Percentiles rank a stretch among this genome's conserved stretches.
Conservation (phyloP, 1,140 invertebrate species). For the Lepidostoma basale region DNA sequence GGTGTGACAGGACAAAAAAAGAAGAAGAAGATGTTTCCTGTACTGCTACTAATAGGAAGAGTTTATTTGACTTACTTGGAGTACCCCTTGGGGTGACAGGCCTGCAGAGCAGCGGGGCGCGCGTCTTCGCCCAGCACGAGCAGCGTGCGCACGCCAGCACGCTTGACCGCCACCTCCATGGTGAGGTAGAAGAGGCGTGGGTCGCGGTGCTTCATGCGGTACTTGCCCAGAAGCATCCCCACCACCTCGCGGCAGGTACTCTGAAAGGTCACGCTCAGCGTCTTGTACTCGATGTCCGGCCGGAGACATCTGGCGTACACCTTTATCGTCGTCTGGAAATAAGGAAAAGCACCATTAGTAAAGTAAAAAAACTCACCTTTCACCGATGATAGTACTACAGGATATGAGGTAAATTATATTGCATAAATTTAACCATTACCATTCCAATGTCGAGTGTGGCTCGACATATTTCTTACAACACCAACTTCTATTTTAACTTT, state of each 20-base stretch:
- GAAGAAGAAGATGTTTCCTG: too few relatives aligned
- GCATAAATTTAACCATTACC: too few relatives aligned
- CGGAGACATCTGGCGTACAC: conserved; percentile 87
- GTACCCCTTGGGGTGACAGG: conserved; percentile 89
- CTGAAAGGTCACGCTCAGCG: conserved; percentile 82
- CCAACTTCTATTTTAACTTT: too few relatives aligned
- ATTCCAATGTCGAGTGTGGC: too few relatives aligned
- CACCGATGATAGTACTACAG: too few relatives aligned
- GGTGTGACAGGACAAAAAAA: too few relatives aligned
- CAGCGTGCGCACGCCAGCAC: conserved; percentile 79
- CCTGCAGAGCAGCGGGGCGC: conserved; percentile 84
- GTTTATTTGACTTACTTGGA: conserved; percentile 85
- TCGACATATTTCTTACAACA: too few relatives aligned
- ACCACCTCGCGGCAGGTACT: conserved; percentile 88
- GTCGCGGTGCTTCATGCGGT: conserved; percentile 88
- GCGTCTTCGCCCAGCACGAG: conserved; percentile 87
- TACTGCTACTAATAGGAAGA: too few relatives aligned
- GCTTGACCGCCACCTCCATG: conserved; percentile 88
- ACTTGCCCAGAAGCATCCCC: conserved; percentile 82
- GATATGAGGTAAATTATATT: too few relatives aligned
- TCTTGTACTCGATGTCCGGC: conserved; percentile 93
- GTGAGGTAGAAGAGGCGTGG: conserved; percentile 91
- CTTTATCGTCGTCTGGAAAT: conserved; percentile 84
- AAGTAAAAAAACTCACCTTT: too few relatives aligned
- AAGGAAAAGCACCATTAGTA: too few relatives aligned